Base-by-base conservation (phyloP, 2,797 vertebrate species). In the Micrastur ruficollis region DNA sequence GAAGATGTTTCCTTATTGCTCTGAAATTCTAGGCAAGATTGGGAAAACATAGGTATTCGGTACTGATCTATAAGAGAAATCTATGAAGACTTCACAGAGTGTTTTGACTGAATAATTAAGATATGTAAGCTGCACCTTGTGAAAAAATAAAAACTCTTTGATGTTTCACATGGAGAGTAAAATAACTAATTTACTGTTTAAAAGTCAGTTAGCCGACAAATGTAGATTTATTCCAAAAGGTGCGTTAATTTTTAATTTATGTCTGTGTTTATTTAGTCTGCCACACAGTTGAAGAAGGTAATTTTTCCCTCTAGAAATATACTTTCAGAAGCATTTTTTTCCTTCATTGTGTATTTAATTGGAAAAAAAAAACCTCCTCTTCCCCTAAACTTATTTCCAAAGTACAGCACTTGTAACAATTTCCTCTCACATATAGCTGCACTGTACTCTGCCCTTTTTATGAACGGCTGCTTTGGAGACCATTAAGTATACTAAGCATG, bases 211-310 rank as follows among this genome's bases (percentile, higher is more conserved):
- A 70, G 38, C 38, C 0, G 3, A 50, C 8, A 61, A 81, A 62
- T 49, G 80, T 80, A 36, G 74, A 82, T 96, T 96, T 97, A 81
- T 95, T 94, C 90, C 63, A 89, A 85, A 95, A 85, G 53, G 52
- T 62, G 32, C 81, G 72, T 96, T 97, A 90, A 93, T 95, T 95
- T 98, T 97, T 97, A 91, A 95, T 97, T 95, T 92, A 4, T 71
- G 38, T 63, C 38, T 93, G 19, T 90, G 22, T 96, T 96, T 96
- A 71, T 90, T 78, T 72, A 81, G 25, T 62, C 52, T 95, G 50
- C 72, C 81, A 88, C 68, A 88, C 42, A 90, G 59, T 18, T 94
- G 75, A 90, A 94, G 34, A 25, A 61, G 49, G 34, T 86, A 68
- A 62, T 86, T 78, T 86, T 94, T 59, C 47, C 13, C 44, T 50